Percentiles rank a stretch among this genome's conserved stretches.
phyloP scores from a whole-genome alignment of 1,140 invertebrate species.

The Euglossa dilemma region DNA sequence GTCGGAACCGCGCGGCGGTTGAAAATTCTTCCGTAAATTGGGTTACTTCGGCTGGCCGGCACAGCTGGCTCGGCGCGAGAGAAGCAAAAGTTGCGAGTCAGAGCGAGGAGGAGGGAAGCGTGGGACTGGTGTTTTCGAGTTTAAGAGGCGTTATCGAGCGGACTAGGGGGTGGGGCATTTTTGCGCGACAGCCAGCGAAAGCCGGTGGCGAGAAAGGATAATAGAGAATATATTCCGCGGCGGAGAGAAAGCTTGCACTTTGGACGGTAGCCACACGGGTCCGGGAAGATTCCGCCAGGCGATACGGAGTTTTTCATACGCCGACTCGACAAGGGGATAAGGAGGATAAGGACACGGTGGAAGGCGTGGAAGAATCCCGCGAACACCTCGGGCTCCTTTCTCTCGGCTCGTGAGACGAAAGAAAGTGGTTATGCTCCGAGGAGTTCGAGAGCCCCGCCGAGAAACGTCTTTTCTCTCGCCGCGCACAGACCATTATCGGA shows the following conservation, averaged over 20 bases:
- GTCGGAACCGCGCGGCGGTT: not conserved
- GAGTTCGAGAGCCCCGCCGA: conserved; percentile 22
- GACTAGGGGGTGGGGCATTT: conserved; percentile 36
- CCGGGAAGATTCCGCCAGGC: conserved; percentile 68
- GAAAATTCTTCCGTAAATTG: not conserved
- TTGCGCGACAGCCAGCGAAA: conserved; percentile 27
- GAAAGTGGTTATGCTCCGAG: conserved; percentile 56
- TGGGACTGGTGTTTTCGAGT: conserved; percentile 3
- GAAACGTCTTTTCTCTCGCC: not conserved
- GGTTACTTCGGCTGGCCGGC: not conserved
- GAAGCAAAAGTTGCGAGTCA: conserved; percentile 5
- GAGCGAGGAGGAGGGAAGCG: not conserved
- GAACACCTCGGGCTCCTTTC: conserved; percentile 52
- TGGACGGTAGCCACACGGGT: conserved; percentile 61
- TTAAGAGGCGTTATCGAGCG: not conserved
- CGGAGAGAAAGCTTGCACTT: conserved; percentile 49
- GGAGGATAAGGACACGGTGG: conserved; percentile 57
- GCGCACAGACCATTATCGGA: conserved; percentile 27
- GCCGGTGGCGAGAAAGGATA: conserved; percentile 34
- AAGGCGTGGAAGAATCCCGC: conserved; percentile 43
- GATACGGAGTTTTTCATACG: conserved; percentile 75
- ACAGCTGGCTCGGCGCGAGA: not conserved
- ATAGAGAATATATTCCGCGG: conserved; percentile 46
- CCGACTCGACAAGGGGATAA: conserved; percentile 65
- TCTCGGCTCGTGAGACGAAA: conserved; percentile 56